Conservation (phyloP, 37 sponge, comb jelly and placozoan genomes). For the Sycon ciliatum region DNA sequence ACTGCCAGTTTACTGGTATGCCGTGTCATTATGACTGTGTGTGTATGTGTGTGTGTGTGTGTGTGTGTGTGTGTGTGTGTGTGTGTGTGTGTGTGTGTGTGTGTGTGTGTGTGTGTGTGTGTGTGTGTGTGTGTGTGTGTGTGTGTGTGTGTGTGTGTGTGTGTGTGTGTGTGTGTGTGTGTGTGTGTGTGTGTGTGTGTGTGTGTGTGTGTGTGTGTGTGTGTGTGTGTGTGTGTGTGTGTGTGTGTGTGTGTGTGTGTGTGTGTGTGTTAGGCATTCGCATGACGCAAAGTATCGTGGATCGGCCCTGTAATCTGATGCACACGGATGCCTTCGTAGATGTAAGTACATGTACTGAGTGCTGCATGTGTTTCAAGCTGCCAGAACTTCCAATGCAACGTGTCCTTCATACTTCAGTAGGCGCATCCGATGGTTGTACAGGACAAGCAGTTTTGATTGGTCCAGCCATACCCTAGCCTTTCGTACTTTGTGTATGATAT, state of each 20-base stretch:
- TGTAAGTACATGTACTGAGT: slow-evolving; percentile 28
- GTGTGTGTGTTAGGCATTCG: background rate
- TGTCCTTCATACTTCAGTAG: no score
- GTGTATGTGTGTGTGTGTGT: slow-evolving; percentile 1
- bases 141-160: slow-evolving; percentile 5
- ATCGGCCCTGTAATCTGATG: slow-evolving; percentile 74
- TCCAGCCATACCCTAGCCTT: no score
- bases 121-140: slow-evolving; percentile 5
- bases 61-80: slow-evolving; percentile 5
- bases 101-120: slow-evolving; percentile 1
- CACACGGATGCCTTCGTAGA: slow-evolving; percentile 75
- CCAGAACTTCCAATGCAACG: no score
- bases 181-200: slow-evolving; percentile 5
- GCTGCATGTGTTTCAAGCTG: no score
- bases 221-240: slow-evolving; percentile 5
- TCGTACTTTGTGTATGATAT: no score
- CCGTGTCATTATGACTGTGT: background rate
- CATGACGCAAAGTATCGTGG: background rate
- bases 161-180: slow-evolving; percentile 1
- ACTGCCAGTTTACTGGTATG: background rate
- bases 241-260: slow-evolving; percentile 5
- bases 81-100: slow-evolving; percentile 1
- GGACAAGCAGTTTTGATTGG: no score
- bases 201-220: slow-evolving; percentile 1
- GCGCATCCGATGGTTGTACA: no score